A percentile compares a stretch with the other conserved stretches of the same genome.
phyloP scores from a whole-genome alignment of 2,888 invertebrate species.

The Cerastis leucographa region DNA sequence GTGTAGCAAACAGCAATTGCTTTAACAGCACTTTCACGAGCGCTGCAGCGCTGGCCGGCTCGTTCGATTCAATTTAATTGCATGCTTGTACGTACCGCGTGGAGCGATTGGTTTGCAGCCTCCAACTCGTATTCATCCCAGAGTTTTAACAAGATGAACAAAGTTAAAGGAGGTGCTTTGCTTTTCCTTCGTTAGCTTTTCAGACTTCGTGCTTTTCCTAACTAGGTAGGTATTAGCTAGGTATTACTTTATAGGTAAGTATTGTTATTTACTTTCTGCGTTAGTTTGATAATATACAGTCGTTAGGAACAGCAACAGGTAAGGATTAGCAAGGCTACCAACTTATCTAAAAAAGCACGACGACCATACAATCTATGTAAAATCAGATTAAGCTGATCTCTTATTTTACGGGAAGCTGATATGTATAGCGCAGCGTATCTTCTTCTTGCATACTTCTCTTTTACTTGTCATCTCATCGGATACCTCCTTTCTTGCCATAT shows the following conservation, averaged over 20 bases:
- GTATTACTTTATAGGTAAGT: not conserved
- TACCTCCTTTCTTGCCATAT: too few species aligned
- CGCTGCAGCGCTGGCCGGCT: slow-evolving; percentile 31
- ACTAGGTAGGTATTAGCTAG: too few species aligned
- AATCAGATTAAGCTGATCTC: too few species aligned
- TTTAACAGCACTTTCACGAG: slow-evolving; percentile 46
- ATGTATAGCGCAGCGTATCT: too few species aligned
- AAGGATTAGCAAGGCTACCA: too few species aligned
- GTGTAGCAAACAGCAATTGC: slow-evolving; percentile 51
- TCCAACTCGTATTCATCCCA: slow-evolving; percentile 17
- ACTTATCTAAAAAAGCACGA: too few species aligned
- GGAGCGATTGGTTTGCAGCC: slow-evolving; percentile 36
- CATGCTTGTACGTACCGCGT: slow-evolving; percentile 36
- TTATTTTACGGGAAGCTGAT: too few species aligned
- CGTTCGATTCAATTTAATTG: slow-evolving; percentile 55
- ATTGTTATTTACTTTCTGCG: not conserved
- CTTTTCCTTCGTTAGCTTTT: slow-evolving; percentile 24
- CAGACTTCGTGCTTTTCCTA: not conserved
- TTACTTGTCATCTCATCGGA: too few species aligned
- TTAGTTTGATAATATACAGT: not conserved
- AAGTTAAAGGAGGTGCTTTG: slow-evolving; percentile 35
- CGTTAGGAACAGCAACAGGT: too few species aligned
- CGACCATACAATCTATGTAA: too few species aligned
- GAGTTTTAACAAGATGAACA: slow-evolving; percentile 50
- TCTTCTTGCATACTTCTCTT: too few species aligned